These are phyloP conservation scores for Nannoperca obscura DNA, from an alignment of 2,797 vertebrate genomes.

Conservation along the genomic window DNA sequence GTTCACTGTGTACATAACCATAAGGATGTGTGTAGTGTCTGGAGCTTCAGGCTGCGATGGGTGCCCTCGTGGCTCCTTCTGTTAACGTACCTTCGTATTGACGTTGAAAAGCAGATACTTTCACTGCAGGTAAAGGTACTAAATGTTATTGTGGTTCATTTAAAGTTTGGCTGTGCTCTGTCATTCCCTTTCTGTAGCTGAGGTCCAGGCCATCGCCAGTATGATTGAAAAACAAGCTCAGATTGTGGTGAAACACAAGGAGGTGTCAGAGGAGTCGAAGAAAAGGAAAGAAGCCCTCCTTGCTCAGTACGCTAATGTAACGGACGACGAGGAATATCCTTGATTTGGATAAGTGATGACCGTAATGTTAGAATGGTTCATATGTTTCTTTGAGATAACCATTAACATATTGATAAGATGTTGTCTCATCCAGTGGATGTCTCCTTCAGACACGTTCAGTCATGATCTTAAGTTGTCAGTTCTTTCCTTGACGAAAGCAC, in stretches of 20 bases:
- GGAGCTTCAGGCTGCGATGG: slow-evolving; percentile 5
- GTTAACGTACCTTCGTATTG: neutral
- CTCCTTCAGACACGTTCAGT: neutral
- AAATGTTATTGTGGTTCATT: neutral
- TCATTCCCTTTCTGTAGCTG: slow-evolving; percentile 79
- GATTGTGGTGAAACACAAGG: slow-evolving; percentile 95
- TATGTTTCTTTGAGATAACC: neutral
- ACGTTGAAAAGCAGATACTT: neutral
- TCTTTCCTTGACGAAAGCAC: slow-evolving; percentile 90
- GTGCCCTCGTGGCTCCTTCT: neutral
- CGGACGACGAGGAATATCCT: slow-evolving; percentile 99
- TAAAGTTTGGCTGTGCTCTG: slow-evolving; percentile 1
- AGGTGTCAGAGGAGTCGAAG: slow-evolving; percentile 89
- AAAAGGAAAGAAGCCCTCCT: slow-evolving; percentile 93
- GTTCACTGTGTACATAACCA: slow-evolving; percentile 33
- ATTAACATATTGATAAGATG: neutral
- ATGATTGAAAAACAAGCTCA: slow-evolving; percentile 98
- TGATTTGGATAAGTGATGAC: slow-evolving; percentile 51
- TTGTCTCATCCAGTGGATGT: neutral
- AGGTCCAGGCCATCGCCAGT: slow-evolving; percentile 93
- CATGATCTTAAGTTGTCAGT: neutral
- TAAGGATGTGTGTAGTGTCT: slow-evolving; percentile 15
- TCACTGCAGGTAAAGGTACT: neutral
- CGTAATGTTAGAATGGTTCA: neutral
- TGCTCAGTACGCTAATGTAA: slow-evolving; percentile 95